These are phyloP conservation scores for Odiellus spinosus DNA, from an alignment of 2,888 invertebrate species.

Conservation along the genomic window DNA sequence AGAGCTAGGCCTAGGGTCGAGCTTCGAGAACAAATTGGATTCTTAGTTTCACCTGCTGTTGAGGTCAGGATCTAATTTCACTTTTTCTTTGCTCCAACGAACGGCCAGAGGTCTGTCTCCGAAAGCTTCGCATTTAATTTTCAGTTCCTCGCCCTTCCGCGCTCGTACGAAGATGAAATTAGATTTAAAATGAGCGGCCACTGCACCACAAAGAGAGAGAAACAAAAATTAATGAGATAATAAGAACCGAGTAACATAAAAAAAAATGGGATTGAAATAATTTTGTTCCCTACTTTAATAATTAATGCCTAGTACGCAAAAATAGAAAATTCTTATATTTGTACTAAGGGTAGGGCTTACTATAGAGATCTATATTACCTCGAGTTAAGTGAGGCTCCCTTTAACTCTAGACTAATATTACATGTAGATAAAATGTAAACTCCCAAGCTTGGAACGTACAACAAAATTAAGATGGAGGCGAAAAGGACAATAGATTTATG, in stretches of 20 bases:
- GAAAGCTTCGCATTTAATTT: constrained; percentile 13
- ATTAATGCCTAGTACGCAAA: too few relatives aligned
- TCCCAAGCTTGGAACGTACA: too few relatives aligned
- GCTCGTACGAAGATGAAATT: constrained; percentile 12
- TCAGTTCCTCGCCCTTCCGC: constrained; percentile 8
- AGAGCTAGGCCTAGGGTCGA: constrained; percentile 1
- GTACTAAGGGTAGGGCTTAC: too few relatives aligned
- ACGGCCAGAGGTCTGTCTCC: constrained; percentile 15
- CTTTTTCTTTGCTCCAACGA: constrained; percentile 17
- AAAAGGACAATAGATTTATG: too few relatives aligned
- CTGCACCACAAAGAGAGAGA: constrained; percentile 2
- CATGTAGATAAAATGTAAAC: too few relatives aligned
- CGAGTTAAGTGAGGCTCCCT: too few relatives aligned
- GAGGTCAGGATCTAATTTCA: constrained; percentile 6
- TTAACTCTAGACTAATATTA: too few relatives aligned
- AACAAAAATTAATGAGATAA: not conserved
- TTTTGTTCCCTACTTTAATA: too few relatives aligned
- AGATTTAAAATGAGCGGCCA: constrained; percentile 15
- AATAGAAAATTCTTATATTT: too few relatives aligned
- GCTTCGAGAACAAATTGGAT: not conserved
- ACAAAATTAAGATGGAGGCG: too few relatives aligned
- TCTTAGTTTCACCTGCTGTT: constrained; percentile 9
- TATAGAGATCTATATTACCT: too few relatives aligned
- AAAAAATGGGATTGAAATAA: not conserved
- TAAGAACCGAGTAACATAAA: not conserved